Base-by-base conservation (phyloP, 2,888 invertebrate species). In the Spicauda simplicius region DNA sequence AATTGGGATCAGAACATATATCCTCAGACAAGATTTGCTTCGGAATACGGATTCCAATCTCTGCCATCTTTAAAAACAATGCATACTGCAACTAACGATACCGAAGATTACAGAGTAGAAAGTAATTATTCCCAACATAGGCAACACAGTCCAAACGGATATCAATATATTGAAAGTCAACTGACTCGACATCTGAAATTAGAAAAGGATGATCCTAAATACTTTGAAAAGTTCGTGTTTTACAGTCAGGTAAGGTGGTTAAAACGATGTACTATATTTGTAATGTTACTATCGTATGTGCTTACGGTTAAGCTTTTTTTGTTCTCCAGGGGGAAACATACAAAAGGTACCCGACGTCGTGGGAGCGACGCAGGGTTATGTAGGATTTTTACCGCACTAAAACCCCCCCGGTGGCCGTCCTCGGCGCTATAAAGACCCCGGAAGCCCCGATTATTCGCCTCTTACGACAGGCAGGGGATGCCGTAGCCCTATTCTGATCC, bases 21-120 rank as follows among this genome's bases (percentile, higher is more conserved):
- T 83, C 97, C 97, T 0, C 94, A 94, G 14, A 95, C 98, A 0
- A 94, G 99, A 76, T 99, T 99, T 86, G 96, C 96, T 4, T 99
- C 99, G 0, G 99, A 99, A 86, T 99, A 98, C 82, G 99, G 99
- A 0, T 96, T 97, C 74, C 99, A 99, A 86, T 97, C 98, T 0
- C 91, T 97, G 72, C 98, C 99, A 0, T 96, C 96, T 0, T 83
- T 96, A 18, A 90, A 93, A 50, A 95, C 97, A 0, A 93, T 97
- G 86, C 81, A 90, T 55, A 94, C 94, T 16, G 96, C 95, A 0
- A 93, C 95, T 0, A 88, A 90, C 16, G 83, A 87, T 5, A 76
- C 80, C 1, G 85, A 87, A 48, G 95, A 96, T 82, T 91, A 95
- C 33, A 75, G 80, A 14, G 73, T 94, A 10, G 77, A 87, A 0